Evolutionary conservation across 2,888 invertebrate species (phyloP), one percentile per base, ranked within the genome.

Genomic region (Troides aeacus): DNA sequence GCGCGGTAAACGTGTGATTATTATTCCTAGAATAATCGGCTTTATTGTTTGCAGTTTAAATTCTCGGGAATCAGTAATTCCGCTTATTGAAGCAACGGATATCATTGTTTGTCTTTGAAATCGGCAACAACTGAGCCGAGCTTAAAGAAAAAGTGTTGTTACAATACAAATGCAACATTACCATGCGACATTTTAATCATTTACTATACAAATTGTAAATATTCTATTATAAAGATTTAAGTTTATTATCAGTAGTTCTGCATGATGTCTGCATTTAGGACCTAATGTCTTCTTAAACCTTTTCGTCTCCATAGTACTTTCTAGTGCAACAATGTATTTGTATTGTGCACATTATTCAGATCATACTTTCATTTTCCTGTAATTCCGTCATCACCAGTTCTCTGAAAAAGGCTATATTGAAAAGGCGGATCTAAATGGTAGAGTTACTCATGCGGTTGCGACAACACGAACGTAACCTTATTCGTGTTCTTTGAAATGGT

Each of bases 341-440:
- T 18, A 18, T 3, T 53, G 53, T n/a, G 53, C 53, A 18, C 0
- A 5, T 53, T n/a, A 53, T 53, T n/a, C 53, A 53, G n/a, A 53
- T 53, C 3, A n/a, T 53, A 53, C 23, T 24, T 58, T 15, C 57
- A 58, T 58, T 58, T 58, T 21, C 57, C 57, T 24, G 23, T 71
- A 66, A 60, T 67, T 65, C 71, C 84, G 84, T 81, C 83, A 82
- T 78, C 84, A 87, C 76, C 71, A 73, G 62, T 85, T 82, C 81
- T 78, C 79, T 78, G 83, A 84, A 84, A 76, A 81, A 73, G 78
- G 77, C 18, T 53, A 77, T 79, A 84, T 84, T 87, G 83, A 83
- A 80, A 77, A 85, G 82, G 84, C 87, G 86, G 84, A 81, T 78
- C 80, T 62, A 63, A 21, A 24, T 62, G 30, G n/a, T 3, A 36